These are phyloP conservation scores for Labeo rohita DNA, from an alignment of 2,113 vertebrate species.

Conservation along the genomic window DNA sequence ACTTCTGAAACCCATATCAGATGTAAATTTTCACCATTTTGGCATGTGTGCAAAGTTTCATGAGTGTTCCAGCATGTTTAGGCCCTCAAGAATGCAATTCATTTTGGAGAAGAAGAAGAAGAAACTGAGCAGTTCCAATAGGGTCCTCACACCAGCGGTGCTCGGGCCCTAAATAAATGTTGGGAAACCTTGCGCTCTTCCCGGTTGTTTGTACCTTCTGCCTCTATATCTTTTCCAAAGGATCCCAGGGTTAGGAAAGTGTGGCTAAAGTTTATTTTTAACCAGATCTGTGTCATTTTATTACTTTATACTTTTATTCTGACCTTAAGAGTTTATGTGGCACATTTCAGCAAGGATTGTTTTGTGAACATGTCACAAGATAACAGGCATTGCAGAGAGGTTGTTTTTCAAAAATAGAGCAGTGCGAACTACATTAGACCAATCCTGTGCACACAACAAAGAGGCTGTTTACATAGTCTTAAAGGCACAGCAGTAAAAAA, in stretches of 20 bases:
- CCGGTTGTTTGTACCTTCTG: not conserved
- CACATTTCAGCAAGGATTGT: not conserved
- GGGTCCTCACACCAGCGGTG: too few relatives aligned
- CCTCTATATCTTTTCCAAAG: not conserved
- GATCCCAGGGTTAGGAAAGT: not conserved
- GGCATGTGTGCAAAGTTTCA: too few relatives aligned
- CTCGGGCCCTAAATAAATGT: too few relatives aligned
- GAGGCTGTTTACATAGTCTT: not conserved
- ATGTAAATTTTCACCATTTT: too few relatives aligned
- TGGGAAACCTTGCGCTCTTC: not conserved
- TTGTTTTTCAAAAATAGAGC: not conserved
- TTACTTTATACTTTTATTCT: not conserved
- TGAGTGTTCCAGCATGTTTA: too few relatives aligned
- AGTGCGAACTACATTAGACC: not conserved
- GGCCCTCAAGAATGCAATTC: too few relatives aligned
- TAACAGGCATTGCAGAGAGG: not conserved
- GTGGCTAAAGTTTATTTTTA: not conserved
- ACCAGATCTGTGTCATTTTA: not conserved
- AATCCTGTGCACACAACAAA: not conserved
- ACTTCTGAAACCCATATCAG: too few relatives aligned
- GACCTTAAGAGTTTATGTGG: not conserved
- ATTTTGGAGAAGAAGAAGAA: too few relatives aligned
- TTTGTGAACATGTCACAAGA: not conserved
- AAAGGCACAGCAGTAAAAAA: not conserved
- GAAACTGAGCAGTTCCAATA: too few relatives aligned